Base-by-base conservation (phyloP, 1,140 invertebrate species). In the Carposina sasakii region DNA sequence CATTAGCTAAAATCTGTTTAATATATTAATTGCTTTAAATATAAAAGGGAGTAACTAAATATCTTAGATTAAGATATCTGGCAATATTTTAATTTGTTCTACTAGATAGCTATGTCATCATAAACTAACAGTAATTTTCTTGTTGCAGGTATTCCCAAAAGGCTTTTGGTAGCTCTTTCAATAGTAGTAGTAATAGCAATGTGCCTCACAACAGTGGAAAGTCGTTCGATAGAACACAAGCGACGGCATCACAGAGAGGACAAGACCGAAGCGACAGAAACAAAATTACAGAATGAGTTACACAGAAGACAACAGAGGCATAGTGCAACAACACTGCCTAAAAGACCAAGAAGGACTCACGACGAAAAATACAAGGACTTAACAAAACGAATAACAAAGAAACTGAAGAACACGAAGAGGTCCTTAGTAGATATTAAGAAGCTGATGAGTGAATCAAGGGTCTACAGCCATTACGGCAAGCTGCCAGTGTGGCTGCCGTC, bases 61-160 rank as follows among this genome's bases (percentile, higher is more conserved):
- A n/a, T n/a, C n/a, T n/a, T n/a, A n/a, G n/a, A n/a, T n/a, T n/a
- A n/a, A n/a, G n/a, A n/a, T n/a, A n/a, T n/a, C n/a, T n/a, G n/a
- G n/a, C n/a, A n/a, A n/a, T n/a, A n/a, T n/a, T n/a, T n/a, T n/a
- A n/a, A n/a, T n/a, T n/a, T n/a, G n/a, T n/a, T n/a, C n/a, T n/a
- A n/a, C n/a, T n/a, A n/a, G n/a, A n/a, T n/a, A 28, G 20, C 42
- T 20, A 4, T 20, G 30, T 45, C 26, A 45, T n/a, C n/a, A 45
- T 21, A 45, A 23, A 13, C 20, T 48, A 41, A 52, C 26, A 16
- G 22, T 36, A 16, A 46, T 57, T 58, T 61, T 34, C 16, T 75
- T 82, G 71, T 81, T 79, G 2, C 75, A 84, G 79, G 73, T 83
- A 76, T 78, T 76, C 66, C 73, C 59, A 81, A 79, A 76, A 84